Evolutionary conservation across 2,113 vertebrate genomes (phyloP).

Genomic region (Actenoides lindsayi): DNA sequence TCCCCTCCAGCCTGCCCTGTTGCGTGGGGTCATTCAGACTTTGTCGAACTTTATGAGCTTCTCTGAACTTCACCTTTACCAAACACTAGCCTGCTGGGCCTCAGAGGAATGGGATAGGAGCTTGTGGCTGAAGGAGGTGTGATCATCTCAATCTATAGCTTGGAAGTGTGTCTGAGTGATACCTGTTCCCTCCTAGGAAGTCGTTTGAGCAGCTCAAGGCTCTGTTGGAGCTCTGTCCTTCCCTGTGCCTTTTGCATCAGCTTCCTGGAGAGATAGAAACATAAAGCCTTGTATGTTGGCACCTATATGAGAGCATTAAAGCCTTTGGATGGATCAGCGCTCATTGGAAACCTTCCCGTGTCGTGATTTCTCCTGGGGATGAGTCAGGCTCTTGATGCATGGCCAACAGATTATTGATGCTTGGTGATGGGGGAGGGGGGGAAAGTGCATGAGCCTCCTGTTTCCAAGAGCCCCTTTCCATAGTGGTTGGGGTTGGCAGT

Average conservation of each 20-base stretch:
- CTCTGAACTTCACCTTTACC: background rate
- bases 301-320: background rate
- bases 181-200: background rate
- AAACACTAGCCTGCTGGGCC: background rate
- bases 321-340: accelerated
- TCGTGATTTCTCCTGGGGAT: background rate
- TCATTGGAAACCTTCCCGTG: background rate
- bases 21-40: background rate
- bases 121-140: background rate
- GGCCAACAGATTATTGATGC: background rate
- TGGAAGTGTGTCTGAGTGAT: background rate
- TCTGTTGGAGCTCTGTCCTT: accelerated
- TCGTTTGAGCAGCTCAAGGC: background rate
- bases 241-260: background rate
- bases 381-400: background rate
- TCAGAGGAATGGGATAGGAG: background rate
- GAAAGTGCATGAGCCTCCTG: background rate
- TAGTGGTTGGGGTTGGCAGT: accelerated
- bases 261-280: background rate
- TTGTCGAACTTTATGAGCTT: background rate
- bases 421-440: accelerated
- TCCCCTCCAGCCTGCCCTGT: background rate
- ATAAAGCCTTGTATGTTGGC: background rate
- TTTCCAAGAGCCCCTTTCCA: background rate
- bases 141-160: background rate